Base-by-base conservation (phyloP, 37 sponge, comb jelly and placozoan genomes). In the Aplysina aerophoba region DNA sequence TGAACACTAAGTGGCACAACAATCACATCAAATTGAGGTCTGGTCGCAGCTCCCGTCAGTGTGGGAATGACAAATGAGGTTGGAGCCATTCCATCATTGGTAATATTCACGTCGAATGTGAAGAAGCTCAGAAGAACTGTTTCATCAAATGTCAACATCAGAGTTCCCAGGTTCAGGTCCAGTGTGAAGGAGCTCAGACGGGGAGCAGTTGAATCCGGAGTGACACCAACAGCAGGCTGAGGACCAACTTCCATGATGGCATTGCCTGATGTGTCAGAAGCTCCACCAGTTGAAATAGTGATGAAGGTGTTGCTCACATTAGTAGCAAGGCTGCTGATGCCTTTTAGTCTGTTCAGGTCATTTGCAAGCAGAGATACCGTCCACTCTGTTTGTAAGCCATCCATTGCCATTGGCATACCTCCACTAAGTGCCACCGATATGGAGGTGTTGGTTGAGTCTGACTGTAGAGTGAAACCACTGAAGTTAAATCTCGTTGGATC, bases 141-240 rank as follows among this genome's bases (percentile, higher is more conserved):
- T 54, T 97, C 93, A 90, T 88, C 81, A 68, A 94, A 97, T 12
- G 90, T 89, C 11, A 96, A 71, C 22, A 55, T 86, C 1, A 93
- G 21, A 3, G 16, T 25, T 21, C 92, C 97, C 58, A 15, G 38
- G 81, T 96, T 58, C 53, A 96, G 65, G 41, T 96, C 91, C 4
- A 97, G 82, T 41, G 90, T 84, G 71, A 94, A 97, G 30, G 38
- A 31, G 22, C 80, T 89, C 41, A 97, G 81, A 33, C 55, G 62
- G 39, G 97, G 97, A 28, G 91, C 84, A 61, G 82, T 88, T 4
- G 87, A 66, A 83, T 97, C 97, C 0, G 84, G 84, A 72, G 81
- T 62, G 17, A 94, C 64, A 59, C 83, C 69, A 25, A 60, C n/a
- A 59, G 97, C 94, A 50, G 65, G 83, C n/a, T 87, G 34, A 54